phyloP scores from a whole-genome alignment of 2,888 invertebrate species.

The Trisateles emortualis region DNA sequence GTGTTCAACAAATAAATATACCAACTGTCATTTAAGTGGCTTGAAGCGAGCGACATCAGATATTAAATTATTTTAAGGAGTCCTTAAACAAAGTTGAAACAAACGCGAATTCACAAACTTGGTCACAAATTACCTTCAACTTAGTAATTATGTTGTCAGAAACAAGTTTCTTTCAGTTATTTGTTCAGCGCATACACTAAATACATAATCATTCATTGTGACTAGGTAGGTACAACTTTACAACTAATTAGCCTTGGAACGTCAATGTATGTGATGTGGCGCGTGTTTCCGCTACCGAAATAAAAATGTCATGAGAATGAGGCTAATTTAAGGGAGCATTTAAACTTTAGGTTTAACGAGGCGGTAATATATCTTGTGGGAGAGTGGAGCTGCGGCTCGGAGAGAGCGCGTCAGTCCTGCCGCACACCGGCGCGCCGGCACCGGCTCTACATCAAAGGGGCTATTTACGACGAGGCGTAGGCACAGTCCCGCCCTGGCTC shows the following conservation, averaged over 20 bases:
- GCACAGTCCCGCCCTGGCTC: too few relatives aligned
- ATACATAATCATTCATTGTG: slow-evolving; percentile 5
- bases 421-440: too few relatives aligned
- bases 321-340: slow-evolving; percentile 15
- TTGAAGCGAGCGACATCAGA: background rate
- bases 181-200: slow-evolving; percentile 3
- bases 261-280: background rate
- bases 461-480: slow-evolving; percentile 24
- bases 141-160: slow-evolving; percentile 25
- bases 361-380: slow-evolving; percentile 15
- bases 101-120: slow-evolving; percentile 10
- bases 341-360: slow-evolving; percentile 15
- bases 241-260: slow-evolving; percentile 5
- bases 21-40: too few relatives aligned
- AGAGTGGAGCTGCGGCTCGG: background rate
- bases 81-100: background rate
- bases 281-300: slow-evolving; percentile 4
- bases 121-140: slow-evolving; percentile 14
- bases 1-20: too few relatives aligned
- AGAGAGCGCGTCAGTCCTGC: slow-evolving; percentile 20
- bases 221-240: background rate
- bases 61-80: background rate
- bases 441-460: slow-evolving; percentile 35
- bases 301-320: slow-evolving; percentile 13
- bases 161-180: slow-evolving; percentile 14